phyloP scores from a whole-genome alignment of 2,888 invertebrate species.

The Adela reaumurella region DNA sequence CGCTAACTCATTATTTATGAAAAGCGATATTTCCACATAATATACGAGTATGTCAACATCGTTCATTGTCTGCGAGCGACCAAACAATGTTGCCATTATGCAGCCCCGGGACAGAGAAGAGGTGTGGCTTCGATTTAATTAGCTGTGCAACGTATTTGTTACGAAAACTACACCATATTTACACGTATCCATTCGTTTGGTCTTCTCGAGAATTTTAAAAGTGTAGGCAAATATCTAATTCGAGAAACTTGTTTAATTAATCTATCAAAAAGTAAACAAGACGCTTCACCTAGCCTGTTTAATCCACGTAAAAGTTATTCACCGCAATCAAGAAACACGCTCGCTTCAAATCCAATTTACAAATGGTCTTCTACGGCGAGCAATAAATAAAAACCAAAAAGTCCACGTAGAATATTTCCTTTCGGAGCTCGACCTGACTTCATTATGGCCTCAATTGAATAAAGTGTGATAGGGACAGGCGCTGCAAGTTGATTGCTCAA shows the following conservation, averaged over 20 bases:
- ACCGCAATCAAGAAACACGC: background rate
- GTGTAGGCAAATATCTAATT: too few species aligned
- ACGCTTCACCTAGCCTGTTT: too few species aligned
- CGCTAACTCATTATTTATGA: background rate
- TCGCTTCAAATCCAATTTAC: background rate
- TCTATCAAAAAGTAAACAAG: too few species aligned
- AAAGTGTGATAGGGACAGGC: constrained; percentile 54
- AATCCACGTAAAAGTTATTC: background rate
- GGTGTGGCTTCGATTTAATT: background rate
- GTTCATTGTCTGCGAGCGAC: background rate
- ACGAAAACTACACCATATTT: too few species aligned
- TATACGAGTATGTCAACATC: background rate
- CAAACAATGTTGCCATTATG: background rate
- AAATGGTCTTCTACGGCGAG: background rate
- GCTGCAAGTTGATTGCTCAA: constrained; percentile 55
- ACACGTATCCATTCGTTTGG: too few species aligned
- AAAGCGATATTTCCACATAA: background rate
- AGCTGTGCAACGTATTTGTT: background rate
- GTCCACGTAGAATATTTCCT: too few species aligned
- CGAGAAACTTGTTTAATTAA: too few species aligned
- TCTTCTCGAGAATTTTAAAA: too few species aligned
- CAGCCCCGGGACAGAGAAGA: background rate
- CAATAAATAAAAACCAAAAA: background rate
- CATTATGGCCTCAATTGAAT: constrained; percentile 54
- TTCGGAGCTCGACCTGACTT: too few species aligned